A percentile compares a stretch with the other conserved stretches of the same genome.
Conservation (phyloP, 2,113 vertebrate genomes). For the Jacana jacana region DNA sequence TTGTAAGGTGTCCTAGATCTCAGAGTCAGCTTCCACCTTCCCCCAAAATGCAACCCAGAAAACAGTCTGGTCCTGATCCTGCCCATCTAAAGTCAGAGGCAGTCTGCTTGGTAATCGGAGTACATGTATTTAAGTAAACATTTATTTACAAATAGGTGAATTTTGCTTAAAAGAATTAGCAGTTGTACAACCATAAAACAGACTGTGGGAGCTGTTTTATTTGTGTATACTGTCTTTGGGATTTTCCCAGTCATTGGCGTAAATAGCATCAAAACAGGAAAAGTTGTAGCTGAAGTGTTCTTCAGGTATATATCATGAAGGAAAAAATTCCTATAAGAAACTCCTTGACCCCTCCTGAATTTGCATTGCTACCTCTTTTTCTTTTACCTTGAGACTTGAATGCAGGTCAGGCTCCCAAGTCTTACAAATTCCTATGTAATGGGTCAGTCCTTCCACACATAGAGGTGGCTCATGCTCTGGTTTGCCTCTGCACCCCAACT, state of each 20-base stretch:
- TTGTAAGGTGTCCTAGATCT: accelerated
- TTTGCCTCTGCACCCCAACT: background rate
- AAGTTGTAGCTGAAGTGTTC: background rate
- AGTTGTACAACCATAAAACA: background rate
- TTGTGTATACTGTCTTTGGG: background rate
- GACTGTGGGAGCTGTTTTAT: background rate
- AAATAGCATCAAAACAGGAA: background rate
- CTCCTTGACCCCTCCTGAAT: background rate
- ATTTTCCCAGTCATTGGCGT: background rate
- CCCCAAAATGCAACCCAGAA: background rate
- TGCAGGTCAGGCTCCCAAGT: background rate
- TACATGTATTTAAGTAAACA: background rate
- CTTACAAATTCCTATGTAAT: background rate
- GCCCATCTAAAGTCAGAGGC: background rate
- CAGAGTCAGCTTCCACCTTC: background rate
- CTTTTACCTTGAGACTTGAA: background rate
- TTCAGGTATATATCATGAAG: background rate
- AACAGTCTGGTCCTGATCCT: background rate
- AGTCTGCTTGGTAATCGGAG: background rate
- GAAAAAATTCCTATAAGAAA: background rate
- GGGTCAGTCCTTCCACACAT: background rate
- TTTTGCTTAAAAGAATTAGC: background rate
- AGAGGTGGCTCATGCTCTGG: background rate
- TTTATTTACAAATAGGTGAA: background rate
- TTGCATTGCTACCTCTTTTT: background rate